A percentile compares a stretch with the other conserved stretches of the same genome.
phyloP scores from a whole-genome alignment of 2,797 vertebrate genomes.

The Takifugu rubripes region DNA sequence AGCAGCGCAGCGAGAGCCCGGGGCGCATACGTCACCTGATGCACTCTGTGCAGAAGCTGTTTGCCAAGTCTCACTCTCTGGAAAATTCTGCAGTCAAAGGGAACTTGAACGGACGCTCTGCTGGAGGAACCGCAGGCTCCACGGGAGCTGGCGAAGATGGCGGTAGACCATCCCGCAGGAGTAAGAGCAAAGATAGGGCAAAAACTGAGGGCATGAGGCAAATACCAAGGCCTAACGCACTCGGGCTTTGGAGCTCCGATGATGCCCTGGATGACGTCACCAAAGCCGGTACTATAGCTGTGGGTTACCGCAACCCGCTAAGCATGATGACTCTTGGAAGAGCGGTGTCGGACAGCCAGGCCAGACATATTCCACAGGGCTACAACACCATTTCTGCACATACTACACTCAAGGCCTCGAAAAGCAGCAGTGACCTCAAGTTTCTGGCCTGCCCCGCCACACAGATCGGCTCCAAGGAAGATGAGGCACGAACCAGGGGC shows the following conservation, averaged over 20 bases:
- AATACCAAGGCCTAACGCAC: constrained; percentile 84
- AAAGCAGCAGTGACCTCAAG: constrained; percentile 96
- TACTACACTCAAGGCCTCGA: constrained; percentile 88
- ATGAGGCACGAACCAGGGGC: constrained; percentile 73
- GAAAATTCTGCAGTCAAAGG: constrained; percentile 86
- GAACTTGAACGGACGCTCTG: constrained; percentile 74
- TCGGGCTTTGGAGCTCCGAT: constrained; percentile 96
- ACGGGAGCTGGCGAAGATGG: constrained; percentile 72
- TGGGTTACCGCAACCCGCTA: constrained; percentile 87
- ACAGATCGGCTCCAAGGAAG: constrained; percentile 71
- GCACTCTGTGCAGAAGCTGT: constrained; percentile 96
- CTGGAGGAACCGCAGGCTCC: constrained; percentile 62
- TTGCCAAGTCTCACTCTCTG: constrained; percentile 93
- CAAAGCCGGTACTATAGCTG: constrained; percentile 72
- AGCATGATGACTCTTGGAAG: constrained; percentile 94
- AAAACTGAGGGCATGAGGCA: constrained; percentile 90
- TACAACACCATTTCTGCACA: constrained; percentile 96
- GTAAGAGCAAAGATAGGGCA: constrained; percentile 95
- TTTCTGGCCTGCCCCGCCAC: constrained; percentile 70
- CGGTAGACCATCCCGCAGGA: constrained; percentile 81
- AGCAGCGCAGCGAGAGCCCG: constrained; percentile 94
- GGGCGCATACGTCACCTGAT: constrained; percentile 96
- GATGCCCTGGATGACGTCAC: constrained; percentile 85
- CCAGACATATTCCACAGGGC: constrained; percentile 90
- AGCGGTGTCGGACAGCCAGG: constrained; percentile 87